A percentile compares a stretch with the other conserved stretches of the same genome.
phyloP scores from a whole-genome alignment of 2,797 vertebrate species.

The Denticeps clupeoides region DNA sequence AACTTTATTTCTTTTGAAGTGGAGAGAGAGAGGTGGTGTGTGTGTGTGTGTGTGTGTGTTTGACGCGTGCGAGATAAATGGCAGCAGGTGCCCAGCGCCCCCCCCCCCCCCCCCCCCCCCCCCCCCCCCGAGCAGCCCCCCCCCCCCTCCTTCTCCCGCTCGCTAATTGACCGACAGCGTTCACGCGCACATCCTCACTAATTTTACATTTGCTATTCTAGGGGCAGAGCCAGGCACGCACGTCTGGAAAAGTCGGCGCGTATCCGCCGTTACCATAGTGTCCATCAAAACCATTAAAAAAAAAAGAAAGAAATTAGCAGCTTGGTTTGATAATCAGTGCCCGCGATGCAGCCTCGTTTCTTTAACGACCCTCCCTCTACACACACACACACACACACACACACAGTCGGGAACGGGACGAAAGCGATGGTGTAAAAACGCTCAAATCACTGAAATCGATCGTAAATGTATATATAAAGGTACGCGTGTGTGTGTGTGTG shows the following conservation, averaged over 20 bases:
- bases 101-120: conserved; percentile 38
- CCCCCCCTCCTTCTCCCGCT: conserved; percentile 47
- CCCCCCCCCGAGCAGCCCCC: too few species aligned
- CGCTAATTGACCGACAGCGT: conserved; percentile 86
- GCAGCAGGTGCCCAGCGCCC: conserved; percentile 36
- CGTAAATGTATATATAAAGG: too few species aligned
- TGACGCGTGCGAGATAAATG: conserved; percentile 24
- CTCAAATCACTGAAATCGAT: too few species aligned
- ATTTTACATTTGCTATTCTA: conserved; percentile 97
- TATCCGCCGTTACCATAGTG: conserved; percentile 65
- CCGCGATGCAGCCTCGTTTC: conserved; percentile 59
- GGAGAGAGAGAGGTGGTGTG: conserved; percentile 23
- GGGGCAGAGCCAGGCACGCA: conserved; percentile 71
- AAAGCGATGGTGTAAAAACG: too few species aligned
- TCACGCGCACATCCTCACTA: conserved; percentile 91
- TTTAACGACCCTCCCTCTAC: background rate
- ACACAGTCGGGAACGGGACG: too few species aligned
- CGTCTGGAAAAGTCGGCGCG: conserved; percentile 77
- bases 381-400: background rate
- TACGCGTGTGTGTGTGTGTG: too few species aligned
- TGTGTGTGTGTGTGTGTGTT: too few species aligned
- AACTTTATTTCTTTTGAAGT: conserved; percentile 31
- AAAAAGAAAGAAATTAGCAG: conserved; percentile 71
- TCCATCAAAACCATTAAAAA: conserved; percentile 66
- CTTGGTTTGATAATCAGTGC: conserved; percentile 83